Base-by-base conservation (phyloP, 2,797 vertebrate species). In the Chrysocyon brachyurus region DNA sequence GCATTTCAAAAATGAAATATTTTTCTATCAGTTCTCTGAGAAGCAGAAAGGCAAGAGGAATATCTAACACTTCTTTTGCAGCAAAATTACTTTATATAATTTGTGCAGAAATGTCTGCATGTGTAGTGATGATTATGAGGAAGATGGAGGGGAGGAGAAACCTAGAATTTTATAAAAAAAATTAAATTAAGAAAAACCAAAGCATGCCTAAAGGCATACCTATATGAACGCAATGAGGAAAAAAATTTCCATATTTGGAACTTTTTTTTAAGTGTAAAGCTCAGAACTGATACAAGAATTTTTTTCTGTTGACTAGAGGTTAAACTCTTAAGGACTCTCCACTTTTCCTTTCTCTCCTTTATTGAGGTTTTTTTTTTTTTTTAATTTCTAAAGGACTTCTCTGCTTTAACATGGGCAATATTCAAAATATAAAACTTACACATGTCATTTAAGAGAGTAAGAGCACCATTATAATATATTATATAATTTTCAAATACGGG, bases 31-130 rank as follows among this genome's bases (percentile, higher is more conserved):
- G 21, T 85, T 90, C 36, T 82, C 46, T 17, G 6, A 85, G 26
- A 97, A 87, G 31, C 40, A 87, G 21, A 93, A 87, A 96, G 49
- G 33, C 59, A 64, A 93, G 86, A 90, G n/a, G 40, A 83, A 59
- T 78, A 75, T 21, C 46, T 57, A 88, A 87, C 3, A 81, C 17
- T 86, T 78, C 16, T 82, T 95, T 86, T 83, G 8, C 28, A 90
- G 46, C 1, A 66, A 85, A 94, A 89, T 77, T 73, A 90, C 54
- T 93, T 75, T 22, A 79, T 31, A 56, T 63, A 92, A 83, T 79
- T 87, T 40, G 10, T 56, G 46, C 5, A 89, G 61, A 97, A 97
- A 89, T 61, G 10, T 28, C 16, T 46, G 52, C 56, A 26, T 57
- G 5, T 22, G 1, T n/a, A 24, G 21, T 33, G 28, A 79, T 73